Evolutionary conservation across 2,113 vertebrate genomes (phyloP), one percentile per base, ranked within the genome.

Genomic region (Melospiza melodia): DNA sequence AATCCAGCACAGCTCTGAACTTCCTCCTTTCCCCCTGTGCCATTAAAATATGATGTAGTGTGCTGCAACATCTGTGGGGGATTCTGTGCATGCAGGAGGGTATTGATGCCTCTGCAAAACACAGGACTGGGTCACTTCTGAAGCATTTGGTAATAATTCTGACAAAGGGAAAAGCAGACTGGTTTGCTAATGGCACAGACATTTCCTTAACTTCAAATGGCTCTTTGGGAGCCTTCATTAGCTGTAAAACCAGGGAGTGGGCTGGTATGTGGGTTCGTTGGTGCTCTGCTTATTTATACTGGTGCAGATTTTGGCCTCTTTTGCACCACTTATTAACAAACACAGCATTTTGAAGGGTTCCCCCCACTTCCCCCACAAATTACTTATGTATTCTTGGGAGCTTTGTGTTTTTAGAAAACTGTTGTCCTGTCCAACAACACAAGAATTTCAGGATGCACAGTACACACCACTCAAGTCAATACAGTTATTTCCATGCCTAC

Each of bases 61-160:
- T 49, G 35, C 54, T 88, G 62, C 78, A 92, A 10, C 75, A 83
- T 51, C 92, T 88, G 67, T 66, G 58, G 37, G 43, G 57, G 49
- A 85, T 62, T 83, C 66, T 4, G 12, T 66, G 54, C 49, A n/a
- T 19, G 25, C 57, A 71, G 39, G 39, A 75, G 7, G 57, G 9
- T 16, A 66, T 13, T 18, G 67, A 54, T 58, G 75, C 31, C 31
- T 85, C 71, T 87, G 85, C 49, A 79, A 62, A 85, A 61, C 24
- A 59, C 3, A 6, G 11, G 52, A 41, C 1, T 28, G 61, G 48
- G 43, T 87, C 80, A 78, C 61, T 92, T 67, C 89, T 89, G 73
- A 74, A 89, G 57, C 68, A 89, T 81, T 86, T 94, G 86, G 48
- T n/a, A 59, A 51, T 59, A 67, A 37, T 63, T 67, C 55, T 67